phyloP scores from a whole-genome alignment of 23 tunicate species.

The Phallusia fumigata region DNA sequence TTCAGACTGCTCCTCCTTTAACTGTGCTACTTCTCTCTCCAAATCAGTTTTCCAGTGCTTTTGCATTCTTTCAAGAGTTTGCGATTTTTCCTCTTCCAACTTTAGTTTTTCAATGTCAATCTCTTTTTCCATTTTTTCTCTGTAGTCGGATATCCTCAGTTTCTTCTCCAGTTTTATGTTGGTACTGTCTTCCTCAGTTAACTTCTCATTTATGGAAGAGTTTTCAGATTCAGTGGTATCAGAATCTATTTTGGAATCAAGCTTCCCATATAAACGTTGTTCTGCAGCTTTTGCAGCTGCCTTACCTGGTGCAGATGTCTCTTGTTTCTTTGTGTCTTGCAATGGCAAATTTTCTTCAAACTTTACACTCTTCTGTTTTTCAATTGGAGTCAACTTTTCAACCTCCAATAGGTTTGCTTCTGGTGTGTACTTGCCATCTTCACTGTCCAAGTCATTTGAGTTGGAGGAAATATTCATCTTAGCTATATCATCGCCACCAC shows the following conservation, averaged over 20 bases:
- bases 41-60: conserved; percentile 27
- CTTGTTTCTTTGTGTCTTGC: neutral
- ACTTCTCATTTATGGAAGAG: conserved; percentile 12
- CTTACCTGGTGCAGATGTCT: conserved; percentile 27
- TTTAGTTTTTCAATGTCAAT: conserved; percentile 38
- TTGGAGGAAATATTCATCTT: conserved; percentile 74
- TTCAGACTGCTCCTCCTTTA: neutral
- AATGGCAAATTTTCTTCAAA: neutral
- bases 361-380: conserved; percentile 2
- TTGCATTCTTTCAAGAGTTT: conserved; percentile 29
- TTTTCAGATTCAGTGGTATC: neutral
- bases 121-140: conserved; percentile 42
- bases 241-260: neutral
- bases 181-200: conserved; percentile 13
- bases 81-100: conserved; percentile 7
- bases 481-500: conserved; percentile 27
- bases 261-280: conserved; percentile 22
- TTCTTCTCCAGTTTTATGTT: conserved; percentile 52
- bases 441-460: conserved; percentile 35
- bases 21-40: conserved; percentile 16
- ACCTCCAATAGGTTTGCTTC: conserved; percentile 36
- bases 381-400: conserved; percentile 24
- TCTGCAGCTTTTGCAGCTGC: conserved; percentile 67
- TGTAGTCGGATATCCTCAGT: conserved; percentile 31
- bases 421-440: conserved; percentile 14